These are phyloP conservation scores for Myopa tessellatipennis DNA, from an alignment of 2,888 invertebrate genomes.

Conservation along the genomic window DNA sequence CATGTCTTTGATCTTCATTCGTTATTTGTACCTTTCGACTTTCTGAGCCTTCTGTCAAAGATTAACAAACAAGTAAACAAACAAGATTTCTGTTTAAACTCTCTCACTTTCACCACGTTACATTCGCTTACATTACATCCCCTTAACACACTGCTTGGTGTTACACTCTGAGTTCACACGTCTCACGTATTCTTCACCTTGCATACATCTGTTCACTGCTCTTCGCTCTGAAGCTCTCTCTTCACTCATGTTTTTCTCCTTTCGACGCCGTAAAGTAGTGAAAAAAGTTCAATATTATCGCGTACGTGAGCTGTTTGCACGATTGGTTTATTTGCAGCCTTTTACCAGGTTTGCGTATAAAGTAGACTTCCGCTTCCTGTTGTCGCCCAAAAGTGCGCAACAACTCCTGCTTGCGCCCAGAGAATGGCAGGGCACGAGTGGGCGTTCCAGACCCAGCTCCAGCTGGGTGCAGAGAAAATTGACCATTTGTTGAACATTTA, in stretches of 20 bases:
- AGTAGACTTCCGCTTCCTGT: slow-evolving; percentile 24
- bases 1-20: too few relatives aligned
- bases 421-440: neutral
- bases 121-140: neutral
- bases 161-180: neutral
- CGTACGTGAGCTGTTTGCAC: slow-evolving; percentile 59
- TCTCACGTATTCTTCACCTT: neutral
- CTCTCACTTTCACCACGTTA: neutral
- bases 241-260: neutral
- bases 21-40: too few relatives aligned
- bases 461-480: slow-evolving; percentile 43
- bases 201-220: neutral
- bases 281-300: slow-evolving; percentile 57
- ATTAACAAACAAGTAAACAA: too few relatives aligned
- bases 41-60: too few relatives aligned
- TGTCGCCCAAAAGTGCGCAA: slow-evolving; percentile 29
- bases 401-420: neutral
- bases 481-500: slow-evolving; percentile 64
- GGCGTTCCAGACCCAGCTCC: too few relatives aligned
- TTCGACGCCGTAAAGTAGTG: neutral
- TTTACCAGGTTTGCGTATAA: slow-evolving; percentile 20
- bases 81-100: neutral
- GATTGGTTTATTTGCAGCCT: slow-evolving; percentile 49
- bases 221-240: neutral
- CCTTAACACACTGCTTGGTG: neutral